Percentiles rank a stretch among this genome's conserved stretches.
Conservation (phyloP, 2,888 invertebrate genomes). For the Dryocosmus kuriphilus region DNA sequence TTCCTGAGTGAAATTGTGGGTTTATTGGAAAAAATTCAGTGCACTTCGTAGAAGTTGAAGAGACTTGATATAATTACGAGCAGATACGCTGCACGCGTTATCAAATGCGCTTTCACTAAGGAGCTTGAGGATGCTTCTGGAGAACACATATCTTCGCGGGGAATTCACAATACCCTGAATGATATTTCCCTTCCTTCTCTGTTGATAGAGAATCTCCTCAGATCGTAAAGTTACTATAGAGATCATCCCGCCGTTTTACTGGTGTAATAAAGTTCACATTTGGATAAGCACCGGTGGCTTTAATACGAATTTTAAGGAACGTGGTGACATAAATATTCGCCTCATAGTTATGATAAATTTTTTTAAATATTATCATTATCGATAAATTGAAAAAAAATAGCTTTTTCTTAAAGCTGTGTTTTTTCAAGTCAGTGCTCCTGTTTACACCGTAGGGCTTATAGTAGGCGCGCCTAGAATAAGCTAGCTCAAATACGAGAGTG, state of each 20-base stretch:
- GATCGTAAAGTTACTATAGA: conserved; percentile 51
- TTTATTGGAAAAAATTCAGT: too few species aligned
- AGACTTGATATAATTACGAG: conserved; percentile 22
- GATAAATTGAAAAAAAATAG: too few species aligned
- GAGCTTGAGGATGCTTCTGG: conserved; percentile 12
- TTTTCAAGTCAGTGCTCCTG: background rate
- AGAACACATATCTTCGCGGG: background rate
- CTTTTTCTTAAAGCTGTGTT: too few species aligned
- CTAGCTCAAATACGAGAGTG: too few species aligned
- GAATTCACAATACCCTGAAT: background rate
- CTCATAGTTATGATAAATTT: too few species aligned
- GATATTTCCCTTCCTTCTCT: background rate
- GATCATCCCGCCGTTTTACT: conserved; percentile 59
- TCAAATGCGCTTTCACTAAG: conserved; percentile 53
- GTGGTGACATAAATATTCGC: conserved; percentile 58
- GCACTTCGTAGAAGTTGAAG: too few species aligned
- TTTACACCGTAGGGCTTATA: too few species aligned
- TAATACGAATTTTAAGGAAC: conserved; percentile 62
- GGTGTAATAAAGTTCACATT: conserved; percentile 63
- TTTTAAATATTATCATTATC: too few species aligned
- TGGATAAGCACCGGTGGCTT: conserved; percentile 61
- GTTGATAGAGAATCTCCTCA: conserved; percentile 50
- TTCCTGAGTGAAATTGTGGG: too few species aligned
- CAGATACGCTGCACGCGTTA: conserved; percentile 48
- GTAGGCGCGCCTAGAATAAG: too few species aligned